Percentiles rank a stretch among this genome's conserved stretches.
Conservation (phyloP, 2,113 vertebrate species). For the Catharus bicknelli region DNA sequence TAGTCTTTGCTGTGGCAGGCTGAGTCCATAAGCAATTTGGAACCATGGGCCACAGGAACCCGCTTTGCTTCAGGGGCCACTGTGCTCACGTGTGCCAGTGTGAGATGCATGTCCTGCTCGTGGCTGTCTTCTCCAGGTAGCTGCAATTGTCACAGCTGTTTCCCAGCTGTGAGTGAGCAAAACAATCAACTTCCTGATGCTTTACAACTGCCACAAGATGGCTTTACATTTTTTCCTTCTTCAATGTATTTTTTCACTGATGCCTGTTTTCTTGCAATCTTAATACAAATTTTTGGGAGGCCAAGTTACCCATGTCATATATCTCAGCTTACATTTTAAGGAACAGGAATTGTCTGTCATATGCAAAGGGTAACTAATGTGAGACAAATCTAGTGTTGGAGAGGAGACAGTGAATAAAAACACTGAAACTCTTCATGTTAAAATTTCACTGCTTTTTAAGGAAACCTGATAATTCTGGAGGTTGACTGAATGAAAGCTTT, state of each 20-base stretch:
- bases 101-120: neutral
- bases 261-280: neutral
- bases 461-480: neutral
- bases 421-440: neutral
- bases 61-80: neutral
- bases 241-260: neutral
- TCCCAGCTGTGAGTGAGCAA: neutral
- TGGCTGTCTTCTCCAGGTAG: neutral
- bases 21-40: neutral
- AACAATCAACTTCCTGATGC: neutral
- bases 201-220: neutral
- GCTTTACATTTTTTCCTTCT: neutral
- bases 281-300: neutral
- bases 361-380: neutral
- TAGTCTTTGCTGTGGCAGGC: neutral
- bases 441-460: neutral
- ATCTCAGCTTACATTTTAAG: neutral
- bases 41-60: neutral
- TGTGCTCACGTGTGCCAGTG: neutral
- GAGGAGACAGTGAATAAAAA: neutral
- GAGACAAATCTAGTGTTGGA: neutral
- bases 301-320: neutral
- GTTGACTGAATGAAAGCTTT: neutral
- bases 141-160: neutral
- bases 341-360: neutral